Evolutionary conservation across 2,113 vertebrate species (phyloP).

Genomic region (Hydropotes inermis): DNA sequence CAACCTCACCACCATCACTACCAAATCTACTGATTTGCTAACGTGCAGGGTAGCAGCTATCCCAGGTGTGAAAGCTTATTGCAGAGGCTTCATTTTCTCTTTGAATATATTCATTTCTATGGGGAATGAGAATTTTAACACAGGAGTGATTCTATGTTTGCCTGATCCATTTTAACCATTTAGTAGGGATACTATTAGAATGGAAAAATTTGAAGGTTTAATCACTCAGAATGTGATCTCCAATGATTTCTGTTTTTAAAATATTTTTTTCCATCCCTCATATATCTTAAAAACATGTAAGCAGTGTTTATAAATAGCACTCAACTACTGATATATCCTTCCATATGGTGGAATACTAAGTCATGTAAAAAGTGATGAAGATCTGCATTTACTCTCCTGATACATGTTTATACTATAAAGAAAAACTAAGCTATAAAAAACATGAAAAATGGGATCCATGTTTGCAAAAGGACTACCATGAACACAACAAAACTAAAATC

Average conservation of each 20-base stretch:
- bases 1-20: not conserved
- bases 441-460: not conserved
- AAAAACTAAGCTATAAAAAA: not conserved
- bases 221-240: not conserved
- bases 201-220: not conserved
- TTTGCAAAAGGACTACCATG: not conserved
- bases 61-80: not conserved
- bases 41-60: no score
- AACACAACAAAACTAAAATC: not conserved
- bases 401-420: not conserved
- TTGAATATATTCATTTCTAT: not conserved
- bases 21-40: not conserved
- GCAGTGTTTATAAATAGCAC: not conserved
- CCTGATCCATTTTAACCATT: not conserved
- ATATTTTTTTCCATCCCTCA: not conserved
- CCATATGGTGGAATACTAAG: not conserved
- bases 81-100: not conserved
- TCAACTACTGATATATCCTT: not conserved
- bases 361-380: not conserved
- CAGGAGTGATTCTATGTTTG: not conserved
- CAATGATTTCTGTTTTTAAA: not conserved
- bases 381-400: not conserved
- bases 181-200: not conserved
- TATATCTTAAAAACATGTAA: not conserved
- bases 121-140: not conserved